Evolutionary conservation across 2,113 vertebrate species (phyloP), one percentile per base, ranked within the genome.

Genomic region (Corynorhinus townsendii): DNA sequence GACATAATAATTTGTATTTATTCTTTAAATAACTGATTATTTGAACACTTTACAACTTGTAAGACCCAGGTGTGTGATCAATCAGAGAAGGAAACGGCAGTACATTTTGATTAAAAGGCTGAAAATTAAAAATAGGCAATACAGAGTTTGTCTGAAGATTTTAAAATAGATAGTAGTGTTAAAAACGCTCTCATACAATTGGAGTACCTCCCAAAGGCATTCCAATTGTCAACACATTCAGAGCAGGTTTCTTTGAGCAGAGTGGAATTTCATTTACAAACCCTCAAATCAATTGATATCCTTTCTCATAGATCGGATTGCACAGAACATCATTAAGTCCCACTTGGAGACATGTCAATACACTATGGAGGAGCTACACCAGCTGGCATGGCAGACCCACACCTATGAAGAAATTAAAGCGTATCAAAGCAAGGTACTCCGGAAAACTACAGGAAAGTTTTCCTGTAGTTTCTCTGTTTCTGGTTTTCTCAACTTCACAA

Each of bases 321-420:
- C 99, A 97, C 99, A 99, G 98, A 99, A 99, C 98, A 99, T 99
- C 98, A 99, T 99, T 97, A 99, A 99, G 98, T 99, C 99, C 95
- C 99, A 99, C 97, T 97, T 99, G 99, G 99, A 99, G 98, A 99
- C 99, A 0, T 99, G 99, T 98, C 99, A 99, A 89, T 99, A 99
- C 98, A 99, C 99, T 75, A 98, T 99, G 96, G 99, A 99, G 59
- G 99, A 99, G 97, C 98, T 99, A 47, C 99, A 99, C 98, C 99
- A 99, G 98, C 98, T 99, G 82, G 99, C 99, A 0, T 99, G 99
- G 99, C 99, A 99, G 98, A 99, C 99, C 16, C 99, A 99, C 97
- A 99, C 99, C 49, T 99, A 99, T 5, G 99, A 99, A 97, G 99
- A 99, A 98, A 99, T 99, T 96, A 99, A 99, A 97, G 98, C 99